Conservation (phyloP, 1,140 invertebrate species). For the Drosophila punjabiensis region DNA sequence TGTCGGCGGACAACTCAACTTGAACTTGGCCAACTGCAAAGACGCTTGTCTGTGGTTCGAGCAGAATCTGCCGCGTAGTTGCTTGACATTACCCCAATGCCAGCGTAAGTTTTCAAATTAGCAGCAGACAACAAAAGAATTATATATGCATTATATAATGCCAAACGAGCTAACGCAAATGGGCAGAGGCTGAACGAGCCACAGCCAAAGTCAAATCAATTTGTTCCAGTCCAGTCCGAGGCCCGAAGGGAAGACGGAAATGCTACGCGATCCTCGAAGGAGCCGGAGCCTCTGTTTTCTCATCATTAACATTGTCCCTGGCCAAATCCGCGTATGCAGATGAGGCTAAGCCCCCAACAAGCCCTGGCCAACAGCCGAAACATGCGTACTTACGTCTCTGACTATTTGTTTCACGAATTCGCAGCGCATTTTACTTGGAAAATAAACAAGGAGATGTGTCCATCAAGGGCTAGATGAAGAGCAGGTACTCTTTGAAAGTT, state of each 20-base stretch:
- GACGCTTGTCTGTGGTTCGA: conserved; percentile 16
- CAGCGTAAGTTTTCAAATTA: conserved; percentile 72
- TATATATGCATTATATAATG: conserved; percentile 76
- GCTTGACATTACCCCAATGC: conserved; percentile 74
- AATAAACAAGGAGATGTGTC: conserved; percentile 37
- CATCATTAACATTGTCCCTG: conserved; percentile 74
- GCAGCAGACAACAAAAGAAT: conserved; percentile 78
- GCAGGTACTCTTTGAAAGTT: conserved; percentile 24
- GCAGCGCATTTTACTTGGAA: conserved; percentile 69
- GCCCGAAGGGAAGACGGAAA: conserved; percentile 67
- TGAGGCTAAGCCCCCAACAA: conserved; percentile 63
- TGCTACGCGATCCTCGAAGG: conserved; percentile 23
- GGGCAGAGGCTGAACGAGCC: conserved; percentile 14
- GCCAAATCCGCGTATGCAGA: conserved; percentile 68
- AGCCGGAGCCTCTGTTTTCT: conserved; percentile 46
- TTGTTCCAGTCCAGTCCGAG: conserved; percentile 59
- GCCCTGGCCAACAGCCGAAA: conserved; percentile 51
- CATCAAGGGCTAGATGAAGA: neutral
- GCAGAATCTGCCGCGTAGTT: conserved; percentile 15
- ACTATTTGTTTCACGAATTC: conserved; percentile 82
- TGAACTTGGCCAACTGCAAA: conserved; percentile 48
- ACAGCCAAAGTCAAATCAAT: conserved; percentile 65
- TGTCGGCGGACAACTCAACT: conserved; percentile 60
- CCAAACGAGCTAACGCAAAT: conserved; percentile 59
- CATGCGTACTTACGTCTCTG: conserved; percentile 74